Evolutionary conservation across 2,797 vertebrate genomes (phyloP).

Genomic region (Oceanodroma leucorhoa): DNA sequence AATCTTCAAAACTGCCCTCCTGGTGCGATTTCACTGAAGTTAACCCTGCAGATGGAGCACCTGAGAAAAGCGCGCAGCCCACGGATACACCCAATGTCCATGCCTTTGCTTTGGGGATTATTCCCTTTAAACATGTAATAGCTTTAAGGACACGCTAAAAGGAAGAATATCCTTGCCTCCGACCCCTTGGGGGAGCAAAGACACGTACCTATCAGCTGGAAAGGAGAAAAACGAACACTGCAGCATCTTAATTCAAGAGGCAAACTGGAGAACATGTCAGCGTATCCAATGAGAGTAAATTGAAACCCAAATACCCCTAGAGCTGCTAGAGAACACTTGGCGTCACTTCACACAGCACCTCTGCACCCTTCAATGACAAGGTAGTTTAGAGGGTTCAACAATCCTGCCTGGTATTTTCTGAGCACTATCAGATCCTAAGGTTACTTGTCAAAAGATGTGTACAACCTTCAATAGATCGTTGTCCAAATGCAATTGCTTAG

Average conservation of each 20-base stretch:
- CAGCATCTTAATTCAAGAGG: not conserved
- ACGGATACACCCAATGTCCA: rapidly evolving
- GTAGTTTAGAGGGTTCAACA: not conserved
- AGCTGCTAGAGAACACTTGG: not conserved
- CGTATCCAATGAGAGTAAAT: rapidly evolving
- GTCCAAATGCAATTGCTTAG: not conserved
- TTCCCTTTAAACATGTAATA: not conserved
- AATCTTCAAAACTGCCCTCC: not conserved
- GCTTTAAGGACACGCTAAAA: not conserved
- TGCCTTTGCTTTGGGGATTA: not conserved
- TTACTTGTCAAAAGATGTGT: not conserved
- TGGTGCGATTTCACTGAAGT: not conserved
- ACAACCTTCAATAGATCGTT: not conserved
- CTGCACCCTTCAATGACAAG: not conserved
- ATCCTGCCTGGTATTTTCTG: not conserved
- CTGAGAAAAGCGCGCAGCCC: not conserved
- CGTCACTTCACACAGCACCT: not conserved
- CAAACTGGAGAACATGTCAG: not conserved
- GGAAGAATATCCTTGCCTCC: not conserved
- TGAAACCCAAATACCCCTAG: not conserved
- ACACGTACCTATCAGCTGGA: not conserved
- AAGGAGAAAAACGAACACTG: not conserved
- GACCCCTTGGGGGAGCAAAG: not conserved
- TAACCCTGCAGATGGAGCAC: not conserved
- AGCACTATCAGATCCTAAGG: not conserved